Percentiles rank a stretch among this genome's conserved stretches.
Conservation (phyloP, 2,797 vertebrate species). For the Paratrypauchen microcephalus region DNA sequence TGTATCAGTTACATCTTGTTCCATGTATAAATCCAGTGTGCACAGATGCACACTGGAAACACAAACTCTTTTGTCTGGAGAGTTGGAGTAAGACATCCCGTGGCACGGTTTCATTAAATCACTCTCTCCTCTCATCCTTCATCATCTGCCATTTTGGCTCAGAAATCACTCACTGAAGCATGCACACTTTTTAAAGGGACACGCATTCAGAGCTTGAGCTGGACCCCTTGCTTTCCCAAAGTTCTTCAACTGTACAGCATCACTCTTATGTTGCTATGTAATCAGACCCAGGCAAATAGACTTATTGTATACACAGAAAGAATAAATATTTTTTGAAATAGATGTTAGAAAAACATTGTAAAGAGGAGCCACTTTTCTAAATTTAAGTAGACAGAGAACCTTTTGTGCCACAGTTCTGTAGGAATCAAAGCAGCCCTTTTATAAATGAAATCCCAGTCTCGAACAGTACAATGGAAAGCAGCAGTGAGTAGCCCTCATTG, state of each 20-base stretch:
- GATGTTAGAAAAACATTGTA: conserved; percentile 35
- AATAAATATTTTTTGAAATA: conserved; percentile 26
- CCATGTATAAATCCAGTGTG: conserved; percentile 56
- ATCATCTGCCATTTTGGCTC: conserved; percentile 68
- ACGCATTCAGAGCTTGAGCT: conserved; percentile 34
- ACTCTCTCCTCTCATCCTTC: conserved; percentile 62
- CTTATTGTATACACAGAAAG: neutral
- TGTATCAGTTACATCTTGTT: conserved; percentile 52
- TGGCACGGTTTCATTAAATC: conserved; percentile 72
- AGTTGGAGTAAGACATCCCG: conserved; percentile 63
- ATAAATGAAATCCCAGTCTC: conserved; percentile 58
- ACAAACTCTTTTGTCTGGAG: conserved; percentile 63
- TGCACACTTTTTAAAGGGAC: conserved; percentile 50
- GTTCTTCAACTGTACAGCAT: conserved; percentile 39
- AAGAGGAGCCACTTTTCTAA: conserved; percentile 44
- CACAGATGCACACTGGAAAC: conserved; percentile 67
- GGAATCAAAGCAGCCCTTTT: conserved; percentile 68
- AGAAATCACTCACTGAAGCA: conserved; percentile 58
- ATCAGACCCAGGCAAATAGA: conserved; percentile 21
- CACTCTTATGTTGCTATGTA: conserved; percentile 47
- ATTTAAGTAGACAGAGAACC: conserved; percentile 55
- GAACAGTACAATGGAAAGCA: conserved; percentile 58
- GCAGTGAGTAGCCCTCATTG: conserved; percentile 62
- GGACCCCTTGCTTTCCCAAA: conserved; percentile 4
- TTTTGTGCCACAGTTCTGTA: conserved; percentile 55